Conservation (phyloP, 30 jellyfish, hydroid and myxozoan genomes). For the Catostylus mosaicus region DNA sequence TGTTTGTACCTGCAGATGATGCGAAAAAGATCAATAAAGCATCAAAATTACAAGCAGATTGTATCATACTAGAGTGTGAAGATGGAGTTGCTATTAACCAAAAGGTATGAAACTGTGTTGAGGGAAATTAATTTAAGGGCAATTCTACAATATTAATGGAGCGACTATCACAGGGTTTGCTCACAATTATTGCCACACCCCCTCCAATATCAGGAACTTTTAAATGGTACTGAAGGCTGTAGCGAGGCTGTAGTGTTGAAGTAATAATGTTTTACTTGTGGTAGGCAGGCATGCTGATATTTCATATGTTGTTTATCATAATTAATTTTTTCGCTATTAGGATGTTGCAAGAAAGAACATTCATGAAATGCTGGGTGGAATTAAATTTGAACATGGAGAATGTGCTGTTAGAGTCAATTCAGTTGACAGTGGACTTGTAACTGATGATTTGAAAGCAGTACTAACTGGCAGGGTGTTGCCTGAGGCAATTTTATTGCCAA, state of each 20-base stretch:
- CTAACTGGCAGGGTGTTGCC: slow-evolving; percentile 71
- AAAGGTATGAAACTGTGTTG: slow-evolving; percentile 74
- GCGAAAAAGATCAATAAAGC: slow-evolving; percentile 78
- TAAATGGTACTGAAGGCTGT: no score
- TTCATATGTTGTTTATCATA: no score
- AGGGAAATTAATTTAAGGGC: no score
- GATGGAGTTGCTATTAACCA: slow-evolving; percentile 91
- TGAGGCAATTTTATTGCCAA: slow-evolving; percentile 82
- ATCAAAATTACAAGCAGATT: slow-evolving; percentile 71
- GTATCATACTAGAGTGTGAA: slow-evolving; percentile 89
- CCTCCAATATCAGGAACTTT: no score
- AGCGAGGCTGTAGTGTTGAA: no score
- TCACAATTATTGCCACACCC: no score
- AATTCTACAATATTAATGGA: no score
- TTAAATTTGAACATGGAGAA: slow-evolving; percentile 63
- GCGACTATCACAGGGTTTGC: no score
- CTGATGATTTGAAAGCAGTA: slow-evolving; percentile 67
- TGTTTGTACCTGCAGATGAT: slow-evolving; percentile 96
- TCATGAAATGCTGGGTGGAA: slow-evolving; percentile 38
- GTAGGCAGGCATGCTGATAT: no score
- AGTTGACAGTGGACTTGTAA: slow-evolving; percentile 83
- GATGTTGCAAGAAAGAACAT: slow-evolving; percentile 74
- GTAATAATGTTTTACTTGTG: no score
- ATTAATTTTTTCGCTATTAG: slow-evolving; percentile 33
- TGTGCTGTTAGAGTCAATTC: slow-evolving; percentile 89